A percentile compares a stretch with the other conserved stretches of the same genome.
Evolutionary conservation across 2,888 invertebrate genomes (phyloP).

Genomic region (Hydraecia micacea): DNA sequence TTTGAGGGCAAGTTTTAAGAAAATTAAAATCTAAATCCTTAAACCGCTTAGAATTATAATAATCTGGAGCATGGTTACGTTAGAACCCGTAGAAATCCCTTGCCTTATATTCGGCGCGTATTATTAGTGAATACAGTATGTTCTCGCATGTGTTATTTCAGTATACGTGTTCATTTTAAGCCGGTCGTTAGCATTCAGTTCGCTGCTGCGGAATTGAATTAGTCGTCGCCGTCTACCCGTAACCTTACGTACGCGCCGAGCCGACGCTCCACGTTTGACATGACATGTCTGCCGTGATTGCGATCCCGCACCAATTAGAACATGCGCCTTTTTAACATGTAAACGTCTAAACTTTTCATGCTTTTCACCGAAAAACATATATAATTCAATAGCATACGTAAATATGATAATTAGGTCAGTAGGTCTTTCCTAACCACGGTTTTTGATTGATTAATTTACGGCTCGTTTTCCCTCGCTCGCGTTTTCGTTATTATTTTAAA

Average conservation of each 20-base stretch:
- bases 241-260: slow-evolving; percentile 67
- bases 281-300: slow-evolving; percentile 66
- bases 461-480: slow-evolving; percentile 25
- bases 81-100: slow-evolving; percentile 42
- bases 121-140: slow-evolving; percentile 65
- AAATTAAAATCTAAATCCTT: slow-evolving; percentile 49
- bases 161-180: slow-evolving; percentile 73
- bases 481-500: slow-evolving; percentile 32
- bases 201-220: slow-evolving; percentile 75
- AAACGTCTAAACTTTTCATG: slow-evolving; percentile 34
- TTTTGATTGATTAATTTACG: slow-evolving; percentile 59
- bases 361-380: slow-evolving; percentile 28
- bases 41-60: slow-evolving; percentile 48
- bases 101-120: slow-evolving; percentile 56
- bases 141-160: slow-evolving; percentile 69
- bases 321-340: slow-evolving; percentile 41
- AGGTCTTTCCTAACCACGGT: slow-evolving; percentile 52
- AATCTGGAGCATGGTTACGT: slow-evolving; percentile 34
- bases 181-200: slow-evolving; percentile 76
- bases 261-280: slow-evolving; percentile 59
- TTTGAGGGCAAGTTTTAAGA: slow-evolving; percentile 47
- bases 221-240: slow-evolving; percentile 70
- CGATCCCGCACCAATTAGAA: slow-evolving; percentile 65
- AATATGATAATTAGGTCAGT: slow-evolving; percentile 62
- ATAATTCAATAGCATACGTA: slow-evolving; percentile 33